Conservation (phyloP, 2,797 vertebrate genomes). For the Chloroceryle amazona region DNA sequence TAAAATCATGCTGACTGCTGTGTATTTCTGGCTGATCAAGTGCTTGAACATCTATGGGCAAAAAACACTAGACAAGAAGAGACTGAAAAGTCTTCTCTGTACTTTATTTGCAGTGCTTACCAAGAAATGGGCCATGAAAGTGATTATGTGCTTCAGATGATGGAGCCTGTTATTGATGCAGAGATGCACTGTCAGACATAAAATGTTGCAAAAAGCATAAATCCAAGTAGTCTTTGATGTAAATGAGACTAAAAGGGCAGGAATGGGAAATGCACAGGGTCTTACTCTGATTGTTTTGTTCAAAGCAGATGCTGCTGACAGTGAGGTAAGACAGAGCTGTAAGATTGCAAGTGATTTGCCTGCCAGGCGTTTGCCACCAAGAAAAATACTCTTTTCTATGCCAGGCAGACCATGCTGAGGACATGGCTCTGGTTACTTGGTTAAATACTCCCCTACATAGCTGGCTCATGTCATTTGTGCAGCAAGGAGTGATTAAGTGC, state of each 20-base stretch:
- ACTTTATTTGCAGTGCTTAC: neutral
- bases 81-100: neutral
- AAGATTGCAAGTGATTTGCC: neutral
- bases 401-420: neutral
- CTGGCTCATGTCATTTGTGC: neutral
- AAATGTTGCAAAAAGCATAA: neutral
- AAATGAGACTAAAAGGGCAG: neutral
- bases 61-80: neutral
- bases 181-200: neutral
- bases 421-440: neutral
- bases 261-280: neutral
- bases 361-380: neutral
- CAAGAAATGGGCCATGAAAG: neutral
- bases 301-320: neutral
- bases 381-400: neutral
- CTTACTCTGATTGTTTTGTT: neutral
- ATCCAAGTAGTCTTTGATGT: neutral
- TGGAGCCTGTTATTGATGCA: neutral
- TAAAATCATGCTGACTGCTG: neutral
- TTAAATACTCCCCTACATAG: neutral
- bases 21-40: neutral
- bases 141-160: neutral
- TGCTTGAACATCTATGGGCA: neutral
- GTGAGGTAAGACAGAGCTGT: neutral
- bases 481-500: neutral